Evolutionary conservation across 2,113 vertebrate genomes (phyloP), one percentile per base, ranked within the genome.

Genomic region (Platanista minor): DNA sequence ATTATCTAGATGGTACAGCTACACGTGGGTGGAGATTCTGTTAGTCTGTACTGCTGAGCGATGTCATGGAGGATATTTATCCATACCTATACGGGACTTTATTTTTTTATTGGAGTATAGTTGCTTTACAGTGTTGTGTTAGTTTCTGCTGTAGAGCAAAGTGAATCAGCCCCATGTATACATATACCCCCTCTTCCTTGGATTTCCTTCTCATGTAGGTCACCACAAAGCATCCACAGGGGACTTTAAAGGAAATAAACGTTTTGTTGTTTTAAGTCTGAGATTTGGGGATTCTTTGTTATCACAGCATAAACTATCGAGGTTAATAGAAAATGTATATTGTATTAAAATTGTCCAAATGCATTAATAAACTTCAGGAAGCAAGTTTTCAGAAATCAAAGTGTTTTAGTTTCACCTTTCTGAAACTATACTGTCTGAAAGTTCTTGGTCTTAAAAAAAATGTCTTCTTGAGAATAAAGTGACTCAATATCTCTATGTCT

Each of bases 401-500:
- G 54, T 46, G 67, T 52, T 87, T 88, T 62, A n/a, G 6, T 41
- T 66, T 83, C 54, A 66, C 69, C 72, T 64, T 86, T 78, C 62
- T 57, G 27, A 92, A 10, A 57, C 52, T 74, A 54, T 1, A 75
- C 29, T 52, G 3, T 31, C 75, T 92, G 29, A 93, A 81, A 43
- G 75, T n/a, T 94, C 78, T 75, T 94, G 21, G 23, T 92, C 23
- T 64, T 39, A 86, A 59, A 81, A 85, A 83, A 83, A 59, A 23
- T 78, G 27, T 72, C 43, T 91, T 83, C 33, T 92, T 83, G 61
- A 94, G n/a, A 94, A 90, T 93, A 95, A 97, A 93, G 62, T 94
- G 46, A 94, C 29, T 95, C 72, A 39, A 17, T 83, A 25, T 96
- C 88, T 95, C 41, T 57, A 6, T 75, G 78, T 27, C 93, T 96